These are phyloP conservation scores for Exephanes ischioxanthus DNA, from an alignment of 2,888 invertebrate species.

Conservation along the genomic window DNA sequence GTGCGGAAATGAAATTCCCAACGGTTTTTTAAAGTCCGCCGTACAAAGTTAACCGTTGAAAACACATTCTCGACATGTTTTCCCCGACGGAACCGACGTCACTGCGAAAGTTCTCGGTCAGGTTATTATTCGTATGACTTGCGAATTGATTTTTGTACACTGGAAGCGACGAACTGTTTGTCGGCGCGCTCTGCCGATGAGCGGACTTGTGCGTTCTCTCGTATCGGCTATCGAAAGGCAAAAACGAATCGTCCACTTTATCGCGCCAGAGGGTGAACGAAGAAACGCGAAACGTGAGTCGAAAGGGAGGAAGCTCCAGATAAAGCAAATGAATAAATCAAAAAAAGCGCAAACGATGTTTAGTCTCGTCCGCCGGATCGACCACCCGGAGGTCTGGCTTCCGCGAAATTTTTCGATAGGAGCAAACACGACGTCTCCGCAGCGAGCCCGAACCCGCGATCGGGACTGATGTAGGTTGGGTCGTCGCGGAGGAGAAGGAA, in stretches of 20 bases:
- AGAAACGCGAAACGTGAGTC: neutral
- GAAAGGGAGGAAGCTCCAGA: neutral
- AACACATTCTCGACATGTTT: too few species aligned
- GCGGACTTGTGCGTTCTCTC: neutral
- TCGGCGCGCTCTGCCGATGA: neutral
- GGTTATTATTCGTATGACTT: neutral
- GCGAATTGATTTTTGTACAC: neutral
- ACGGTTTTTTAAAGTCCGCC: too few species aligned
- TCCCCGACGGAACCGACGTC: too few species aligned
- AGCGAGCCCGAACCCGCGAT: neutral
- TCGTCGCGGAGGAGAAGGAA: conserved; percentile 17
- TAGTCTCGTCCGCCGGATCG: conserved; percentile 1
- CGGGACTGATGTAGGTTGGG: conserved; percentile 14
- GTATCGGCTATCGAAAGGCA: neutral
- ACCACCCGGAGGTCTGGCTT: conserved; percentile 32
- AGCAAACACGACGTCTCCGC: neutral
- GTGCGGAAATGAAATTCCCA: too few species aligned
- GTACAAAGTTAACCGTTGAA: too few species aligned
- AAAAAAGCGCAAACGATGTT: neutral
- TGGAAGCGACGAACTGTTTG: neutral
- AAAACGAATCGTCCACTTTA: neutral
- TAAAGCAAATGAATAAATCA: neutral
- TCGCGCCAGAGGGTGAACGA: neutral
- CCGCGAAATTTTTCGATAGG: conserved; percentile 21
- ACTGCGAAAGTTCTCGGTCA: neutral